These are phyloP conservation scores for Camponotus vicinus DNA, from an alignment of 1,140 invertebrate species.

Conservation along the genomic window DNA sequence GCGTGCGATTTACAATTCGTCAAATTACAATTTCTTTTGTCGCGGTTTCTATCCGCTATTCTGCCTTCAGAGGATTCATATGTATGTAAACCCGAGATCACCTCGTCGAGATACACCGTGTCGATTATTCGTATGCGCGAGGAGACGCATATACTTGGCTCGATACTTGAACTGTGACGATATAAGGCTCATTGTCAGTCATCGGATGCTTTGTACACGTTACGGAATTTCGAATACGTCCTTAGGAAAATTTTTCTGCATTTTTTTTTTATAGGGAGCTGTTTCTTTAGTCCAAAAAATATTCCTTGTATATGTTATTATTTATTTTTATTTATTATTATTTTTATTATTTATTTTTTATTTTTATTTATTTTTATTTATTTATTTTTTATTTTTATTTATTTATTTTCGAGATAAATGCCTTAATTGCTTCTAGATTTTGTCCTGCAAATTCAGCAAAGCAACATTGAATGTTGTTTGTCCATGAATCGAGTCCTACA, in stretches of 20 bases:
- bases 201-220: too few relatives aligned
- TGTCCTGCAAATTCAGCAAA: not conserved
- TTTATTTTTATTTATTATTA: not conserved
- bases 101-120: too few relatives aligned
- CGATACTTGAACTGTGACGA: not conserved
- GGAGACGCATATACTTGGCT: not conserved
- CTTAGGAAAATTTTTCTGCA: not conserved
- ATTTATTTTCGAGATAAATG: not conserved
- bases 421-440: not conserved
- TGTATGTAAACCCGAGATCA: not conserved
- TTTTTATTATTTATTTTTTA: too few relatives aligned
- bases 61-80: not conserved
- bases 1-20: conserved; percentile 51
- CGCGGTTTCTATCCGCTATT: not conserved
- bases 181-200: too few relatives aligned
- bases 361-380: not conserved
- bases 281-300: too few relatives aligned
- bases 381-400: not conserved
- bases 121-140: too few relatives aligned
- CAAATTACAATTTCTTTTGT: not conserved
- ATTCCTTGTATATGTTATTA: too few relatives aligned
- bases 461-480: not conserved
- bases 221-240: too few relatives aligned
- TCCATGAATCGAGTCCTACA: not conserved
- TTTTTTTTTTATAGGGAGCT: not conserved